Base-by-base conservation (phyloP, 2,888 invertebrate genomes). In the Limnephilus lunatus region DNA sequence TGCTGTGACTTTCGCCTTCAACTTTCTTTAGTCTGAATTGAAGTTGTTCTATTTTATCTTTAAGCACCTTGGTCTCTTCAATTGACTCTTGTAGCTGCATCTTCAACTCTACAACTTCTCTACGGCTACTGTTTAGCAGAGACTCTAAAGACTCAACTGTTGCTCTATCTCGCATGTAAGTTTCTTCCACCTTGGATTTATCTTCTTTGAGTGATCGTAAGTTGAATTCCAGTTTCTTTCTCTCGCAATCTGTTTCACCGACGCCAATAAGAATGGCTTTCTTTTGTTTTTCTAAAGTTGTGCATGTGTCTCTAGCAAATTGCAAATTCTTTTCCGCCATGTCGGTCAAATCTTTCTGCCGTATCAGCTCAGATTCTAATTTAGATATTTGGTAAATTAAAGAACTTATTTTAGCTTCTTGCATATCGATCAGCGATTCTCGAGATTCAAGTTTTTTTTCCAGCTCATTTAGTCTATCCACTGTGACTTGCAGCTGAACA, bases 201-300 rank as follows among this genome's bases (percentile, higher is more conserved):
- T 94, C 95, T 95, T 81, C 97, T 94, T 90, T 95, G 95, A 85
- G 96, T 95, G 83, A 96, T 95, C 94, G 97, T 96, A 89, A 95
- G 94, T 94, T 96, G 96, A 91, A 96, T 95, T 97, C 97, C 94
- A 93, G 94, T 94, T 94, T 89, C 53, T 93, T 93, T 80, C 91
- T 93, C 81, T 92, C 92, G 11, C 35, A 95, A 81, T 96, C 96
- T 92, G 96, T 95, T 92, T 96, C 96, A 25, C 95, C 95, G 0
- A 97, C 94, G 93, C 97, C 96, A n/a, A 96, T 95, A 94, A 96
- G 95, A 1, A 97, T 95, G 95, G 96, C 96, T 94, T 97, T 97
- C 94, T 97, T 97, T 95, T 98, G 96, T 95, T 96, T 96, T 95
- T 98, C 97, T 94, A 98, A 94, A 95, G 96, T 96, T 94, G 96